Conservation (phyloP, 2,797 vertebrate species). For the Microchirus variegatus region DNA sequence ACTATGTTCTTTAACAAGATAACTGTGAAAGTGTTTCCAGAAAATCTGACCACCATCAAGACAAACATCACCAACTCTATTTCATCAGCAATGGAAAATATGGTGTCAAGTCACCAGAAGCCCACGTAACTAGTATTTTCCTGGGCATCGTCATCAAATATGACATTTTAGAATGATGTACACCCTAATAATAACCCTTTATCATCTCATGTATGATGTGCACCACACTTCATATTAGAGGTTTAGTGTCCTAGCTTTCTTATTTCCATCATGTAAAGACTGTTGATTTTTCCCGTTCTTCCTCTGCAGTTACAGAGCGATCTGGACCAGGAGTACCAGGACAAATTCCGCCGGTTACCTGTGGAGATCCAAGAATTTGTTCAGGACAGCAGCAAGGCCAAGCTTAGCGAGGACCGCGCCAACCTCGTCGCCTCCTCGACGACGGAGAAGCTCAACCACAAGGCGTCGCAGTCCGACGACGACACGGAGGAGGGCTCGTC, state of each 20-base stretch:
- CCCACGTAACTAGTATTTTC: too few species aligned
- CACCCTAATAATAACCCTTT: too few species aligned
- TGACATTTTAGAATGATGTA: too few species aligned
- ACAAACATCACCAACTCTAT: too few species aligned
- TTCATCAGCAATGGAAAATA: too few species aligned
- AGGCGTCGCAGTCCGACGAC: conserved; percentile 85
- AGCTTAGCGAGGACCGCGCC: conserved; percentile 80
- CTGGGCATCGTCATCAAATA: too few species aligned
- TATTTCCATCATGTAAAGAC: neutral
- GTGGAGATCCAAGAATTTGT: conserved; percentile 98
- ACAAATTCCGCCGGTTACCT: conserved; percentile 96
- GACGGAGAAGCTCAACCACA: conserved; percentile 86
- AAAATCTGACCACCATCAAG: too few species aligned
- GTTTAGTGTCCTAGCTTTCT: neutral
- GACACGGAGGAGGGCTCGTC: conserved; percentile 85
- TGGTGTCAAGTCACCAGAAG: too few species aligned
- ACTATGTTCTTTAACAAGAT: too few species aligned
- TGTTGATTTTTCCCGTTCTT: neutral
- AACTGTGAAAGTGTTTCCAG: too few species aligned
- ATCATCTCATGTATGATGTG: too few species aligned
- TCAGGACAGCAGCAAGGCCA: conserved; percentile 94
- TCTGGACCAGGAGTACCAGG: conserved; percentile 97
- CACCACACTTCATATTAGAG: neutral
- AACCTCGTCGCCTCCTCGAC: conserved; percentile 80
- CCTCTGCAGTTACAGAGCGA: conserved; percentile 89